Conservation (phyloP, 2,797 vertebrate genomes). For the Agapornis canus region DNA sequence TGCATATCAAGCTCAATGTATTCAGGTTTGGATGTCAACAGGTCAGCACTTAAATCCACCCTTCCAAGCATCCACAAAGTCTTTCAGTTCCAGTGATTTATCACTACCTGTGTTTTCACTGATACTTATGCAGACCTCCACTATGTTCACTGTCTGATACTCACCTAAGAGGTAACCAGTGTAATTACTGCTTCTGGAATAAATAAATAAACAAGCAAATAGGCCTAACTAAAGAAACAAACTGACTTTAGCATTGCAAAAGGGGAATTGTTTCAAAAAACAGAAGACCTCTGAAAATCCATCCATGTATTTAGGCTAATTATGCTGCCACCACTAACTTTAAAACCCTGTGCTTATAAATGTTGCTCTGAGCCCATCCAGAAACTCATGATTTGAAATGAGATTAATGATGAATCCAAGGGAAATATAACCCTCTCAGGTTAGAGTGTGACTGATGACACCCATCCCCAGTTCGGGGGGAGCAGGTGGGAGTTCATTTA, state of each 20-base stretch:
- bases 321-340: neutral
- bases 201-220: neutral
- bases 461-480: neutral
- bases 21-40: neutral
- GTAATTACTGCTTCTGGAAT: neutral
- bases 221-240: neutral
- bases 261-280: neutral
- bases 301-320: neutral
- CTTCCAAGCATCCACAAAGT: neutral
- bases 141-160: neutral
- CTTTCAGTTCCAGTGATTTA: neutral
- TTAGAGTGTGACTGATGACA: conserved; percentile 22
- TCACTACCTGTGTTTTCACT: neutral
- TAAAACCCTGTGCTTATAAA: neutral
- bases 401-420: neutral
- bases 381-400: neutral
- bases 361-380: neutral
- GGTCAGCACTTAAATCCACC: neutral
- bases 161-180: neutral
- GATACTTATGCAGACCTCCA: neutral
- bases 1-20: neutral
- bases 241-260: neutral
- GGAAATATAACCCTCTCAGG: neutral
- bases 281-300: conserved; percentile 18
- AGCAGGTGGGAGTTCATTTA: conserved; percentile 13